These are phyloP conservation scores for Chaenogobius annularis DNA, from an alignment of 2,113 vertebrate genomes.

Conservation along the genomic window DNA sequence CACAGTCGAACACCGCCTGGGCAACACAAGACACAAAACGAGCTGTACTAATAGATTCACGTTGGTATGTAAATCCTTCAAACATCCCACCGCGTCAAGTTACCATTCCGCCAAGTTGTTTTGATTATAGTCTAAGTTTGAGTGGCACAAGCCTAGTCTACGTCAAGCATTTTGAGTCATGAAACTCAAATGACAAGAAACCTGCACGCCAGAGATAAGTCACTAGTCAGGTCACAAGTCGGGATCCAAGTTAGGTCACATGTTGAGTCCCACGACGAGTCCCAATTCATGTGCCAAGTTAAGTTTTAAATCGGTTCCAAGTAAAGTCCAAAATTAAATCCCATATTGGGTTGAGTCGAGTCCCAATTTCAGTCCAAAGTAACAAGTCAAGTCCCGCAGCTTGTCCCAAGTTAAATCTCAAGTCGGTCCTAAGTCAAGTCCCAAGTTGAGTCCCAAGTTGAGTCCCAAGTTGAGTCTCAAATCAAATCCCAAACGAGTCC, in stretches of 20 bases:
- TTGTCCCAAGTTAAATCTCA: background rate
- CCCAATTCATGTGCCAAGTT: background rate
- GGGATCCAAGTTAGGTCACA: no score
- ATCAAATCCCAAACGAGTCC: background rate
- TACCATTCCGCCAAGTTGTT: no score
- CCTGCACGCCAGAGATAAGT: no score
- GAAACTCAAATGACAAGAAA: no score
- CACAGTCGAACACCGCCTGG: slow-evolving; percentile 95
- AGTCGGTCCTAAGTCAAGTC: background rate
- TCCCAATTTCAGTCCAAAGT: background rate
- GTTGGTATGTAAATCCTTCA: no score
- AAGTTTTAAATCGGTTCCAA: background rate
- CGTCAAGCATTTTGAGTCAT: no score
- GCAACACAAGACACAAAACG: slow-evolving; percentile 1
- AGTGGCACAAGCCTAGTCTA: no score
- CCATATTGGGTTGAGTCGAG: background rate
- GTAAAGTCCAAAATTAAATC: background rate
- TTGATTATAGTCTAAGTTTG: no score
- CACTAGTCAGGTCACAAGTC: no score
- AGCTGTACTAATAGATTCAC: no score
- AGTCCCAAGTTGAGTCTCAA: background rate
- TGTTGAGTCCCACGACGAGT: background rate
- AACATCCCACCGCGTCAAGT: no score
- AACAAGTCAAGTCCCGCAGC: background rate
- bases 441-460: background rate